Evolutionary conservation across 2,797 vertebrate genomes (phyloP).

Genomic region (Chaenodraco wilsoni): DNA sequence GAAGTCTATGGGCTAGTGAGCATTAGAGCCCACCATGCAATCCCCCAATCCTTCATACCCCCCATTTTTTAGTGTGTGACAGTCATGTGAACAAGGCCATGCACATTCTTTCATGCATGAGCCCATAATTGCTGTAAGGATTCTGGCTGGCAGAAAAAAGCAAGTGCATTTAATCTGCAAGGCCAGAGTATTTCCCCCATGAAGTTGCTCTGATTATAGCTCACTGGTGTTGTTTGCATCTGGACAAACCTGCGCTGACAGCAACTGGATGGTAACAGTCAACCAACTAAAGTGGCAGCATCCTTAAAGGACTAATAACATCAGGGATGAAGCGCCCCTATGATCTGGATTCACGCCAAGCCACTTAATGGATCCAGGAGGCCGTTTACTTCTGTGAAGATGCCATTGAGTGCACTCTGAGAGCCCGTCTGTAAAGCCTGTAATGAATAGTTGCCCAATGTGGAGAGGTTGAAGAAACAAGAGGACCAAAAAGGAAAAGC

Average conservation of each 20-base stretch:
- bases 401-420: conserved; percentile 62
- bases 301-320: conserved; percentile 52
- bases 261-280: conserved; percentile 17
- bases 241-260: conserved; percentile 19
- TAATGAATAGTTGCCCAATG: conserved; percentile 71
- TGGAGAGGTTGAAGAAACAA: conserved; percentile 55
- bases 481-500: conserved; percentile 52
- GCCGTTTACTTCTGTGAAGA: conserved; percentile 53
- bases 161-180: conserved; percentile 58
- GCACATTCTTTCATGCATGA: conserved; percentile 83
- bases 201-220: conserved; percentile 27
- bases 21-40: conserved; percentile 57
- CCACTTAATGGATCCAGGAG: conserved; percentile 59
- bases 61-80: conserved; percentile 65
- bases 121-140: conserved; percentile 67
- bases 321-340: conserved; percentile 40
- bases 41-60: conserved; percentile 49
- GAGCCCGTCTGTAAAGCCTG: conserved; percentile 54
- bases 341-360: conserved; percentile 55
- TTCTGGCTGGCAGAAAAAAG: conserved; percentile 61
- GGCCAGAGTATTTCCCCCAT: conserved; percentile 24
- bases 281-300: conserved; percentile 35
- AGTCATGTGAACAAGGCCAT: conserved; percentile 81
- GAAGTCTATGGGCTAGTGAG: conserved; percentile 50
- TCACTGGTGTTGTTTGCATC: conserved; percentile 2